Conservation (phyloP, 2,113 vertebrate species). For the Alces alces region DNA sequence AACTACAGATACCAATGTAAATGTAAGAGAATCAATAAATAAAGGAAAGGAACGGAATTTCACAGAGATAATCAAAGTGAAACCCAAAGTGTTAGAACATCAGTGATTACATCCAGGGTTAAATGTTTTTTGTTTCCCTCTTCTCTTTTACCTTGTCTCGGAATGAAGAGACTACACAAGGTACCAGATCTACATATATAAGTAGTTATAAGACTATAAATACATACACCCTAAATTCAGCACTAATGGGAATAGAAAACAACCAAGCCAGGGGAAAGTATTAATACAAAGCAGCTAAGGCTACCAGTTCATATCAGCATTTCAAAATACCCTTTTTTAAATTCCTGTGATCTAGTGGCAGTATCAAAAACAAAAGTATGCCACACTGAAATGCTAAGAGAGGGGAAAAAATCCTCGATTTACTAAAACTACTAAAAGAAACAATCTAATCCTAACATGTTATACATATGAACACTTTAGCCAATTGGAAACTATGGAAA, state of each 20-base stretch:
- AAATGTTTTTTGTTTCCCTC: background rate
- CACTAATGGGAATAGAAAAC: background rate
- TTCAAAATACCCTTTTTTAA: constrained; percentile 20
- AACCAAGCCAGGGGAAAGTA: background rate
- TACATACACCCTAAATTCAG: background rate
- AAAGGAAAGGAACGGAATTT: constrained; percentile 5
- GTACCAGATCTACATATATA: background rate
- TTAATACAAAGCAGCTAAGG: background rate
- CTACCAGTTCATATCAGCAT: background rate
- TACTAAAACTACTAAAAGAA: background rate
- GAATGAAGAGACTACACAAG: background rate
- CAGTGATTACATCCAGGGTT: background rate
- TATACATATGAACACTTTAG: background rate
- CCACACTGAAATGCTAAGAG: background rate
- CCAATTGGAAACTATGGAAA: constrained; percentile 7
- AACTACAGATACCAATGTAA: background rate
- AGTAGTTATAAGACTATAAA: background rate
- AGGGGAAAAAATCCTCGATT: background rate
- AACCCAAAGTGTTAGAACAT: background rate
- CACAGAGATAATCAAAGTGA: background rate
- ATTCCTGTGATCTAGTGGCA: constrained; percentile 53
- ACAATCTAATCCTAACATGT: background rate
- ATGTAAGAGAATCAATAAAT: background rate
- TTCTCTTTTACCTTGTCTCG: background rate
- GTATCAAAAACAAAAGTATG: constrained; percentile 43